phyloP scores from a whole-genome alignment of 2,797 vertebrate species.

The Hemitrygon akajei region DNA sequence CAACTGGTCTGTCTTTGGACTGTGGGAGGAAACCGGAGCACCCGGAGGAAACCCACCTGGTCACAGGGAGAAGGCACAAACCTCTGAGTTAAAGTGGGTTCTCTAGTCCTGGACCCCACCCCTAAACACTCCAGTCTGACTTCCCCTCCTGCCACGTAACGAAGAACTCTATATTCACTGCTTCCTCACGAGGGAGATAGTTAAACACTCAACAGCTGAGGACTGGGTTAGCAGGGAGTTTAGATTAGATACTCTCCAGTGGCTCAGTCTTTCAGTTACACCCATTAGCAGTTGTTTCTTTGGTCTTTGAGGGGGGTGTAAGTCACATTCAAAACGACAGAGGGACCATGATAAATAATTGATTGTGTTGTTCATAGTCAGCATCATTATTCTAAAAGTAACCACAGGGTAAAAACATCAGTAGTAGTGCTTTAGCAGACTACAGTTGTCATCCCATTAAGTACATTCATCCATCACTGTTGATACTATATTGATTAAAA shows the following conservation, averaged over 20 bases:
- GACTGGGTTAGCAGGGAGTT: neutral
- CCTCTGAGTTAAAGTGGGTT: no score
- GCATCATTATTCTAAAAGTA: neutral
- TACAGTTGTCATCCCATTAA: neutral
- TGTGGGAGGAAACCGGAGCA: no score
- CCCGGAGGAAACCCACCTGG: no score
- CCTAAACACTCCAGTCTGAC: neutral
- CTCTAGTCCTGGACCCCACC: no score
- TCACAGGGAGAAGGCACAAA: no score
- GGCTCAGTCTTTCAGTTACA: neutral
- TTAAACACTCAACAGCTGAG: neutral
- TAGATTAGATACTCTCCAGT: neutral
- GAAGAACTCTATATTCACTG: neutral
- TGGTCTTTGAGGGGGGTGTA: neutral
- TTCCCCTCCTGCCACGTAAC: neutral
- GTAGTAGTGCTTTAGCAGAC: no score
- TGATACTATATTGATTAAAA: constrained; percentile 4
- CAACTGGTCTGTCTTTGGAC: no score
- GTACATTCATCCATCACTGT: neutral
- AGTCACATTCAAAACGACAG: neutral
- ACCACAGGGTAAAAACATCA: neutral
- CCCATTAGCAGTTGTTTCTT: neutral
- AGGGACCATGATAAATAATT: neutral
- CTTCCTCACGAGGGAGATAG: neutral
- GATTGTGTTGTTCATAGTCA: neutral